Conservation (phyloP, 2,888 invertebrate genomes). For the Tenthredo scrophulariae region DNA sequence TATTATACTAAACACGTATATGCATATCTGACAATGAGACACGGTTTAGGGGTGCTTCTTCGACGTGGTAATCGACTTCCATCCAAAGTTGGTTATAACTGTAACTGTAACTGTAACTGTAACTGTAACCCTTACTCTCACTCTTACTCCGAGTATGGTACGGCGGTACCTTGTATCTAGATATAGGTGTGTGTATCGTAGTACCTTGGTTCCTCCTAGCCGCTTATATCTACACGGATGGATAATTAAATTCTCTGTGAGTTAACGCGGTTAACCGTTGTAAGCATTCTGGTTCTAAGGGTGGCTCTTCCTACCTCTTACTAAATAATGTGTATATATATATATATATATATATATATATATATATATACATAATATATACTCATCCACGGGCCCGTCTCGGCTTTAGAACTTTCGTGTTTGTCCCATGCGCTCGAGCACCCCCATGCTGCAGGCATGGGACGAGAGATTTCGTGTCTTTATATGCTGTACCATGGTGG, state of each 20-base stretch:
- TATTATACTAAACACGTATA: neutral
- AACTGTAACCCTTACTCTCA: neutral
- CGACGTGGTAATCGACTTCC: conserved; percentile 37
- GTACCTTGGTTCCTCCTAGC: neutral
- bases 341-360: neutral
- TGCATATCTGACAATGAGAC: neutral
- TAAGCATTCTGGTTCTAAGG: conserved; percentile 44
- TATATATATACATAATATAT: neutral
- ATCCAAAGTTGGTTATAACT: neutral
- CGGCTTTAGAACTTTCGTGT: conserved; percentile 22
- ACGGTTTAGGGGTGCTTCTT: conserved; percentile 10
- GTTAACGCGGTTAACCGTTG: conserved; percentile 51
- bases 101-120: conserved; percentile 14
- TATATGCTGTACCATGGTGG: neutral
- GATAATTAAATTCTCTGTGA: conserved; percentile 51
- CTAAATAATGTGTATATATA: conserved; percentile 32
- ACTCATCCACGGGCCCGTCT: neutral
- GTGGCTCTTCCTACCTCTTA: conserved; percentile 34
- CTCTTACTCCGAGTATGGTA: neutral
- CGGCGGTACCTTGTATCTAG: neutral
- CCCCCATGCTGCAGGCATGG: neutral
- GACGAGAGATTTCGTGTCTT: neutral
- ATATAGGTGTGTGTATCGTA: neutral
- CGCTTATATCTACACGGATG: conserved; percentile 45
- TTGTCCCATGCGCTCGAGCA: neutral